Conservation (phyloP, 2,888 invertebrate species). For the Hyppa rectilinea region DNA sequence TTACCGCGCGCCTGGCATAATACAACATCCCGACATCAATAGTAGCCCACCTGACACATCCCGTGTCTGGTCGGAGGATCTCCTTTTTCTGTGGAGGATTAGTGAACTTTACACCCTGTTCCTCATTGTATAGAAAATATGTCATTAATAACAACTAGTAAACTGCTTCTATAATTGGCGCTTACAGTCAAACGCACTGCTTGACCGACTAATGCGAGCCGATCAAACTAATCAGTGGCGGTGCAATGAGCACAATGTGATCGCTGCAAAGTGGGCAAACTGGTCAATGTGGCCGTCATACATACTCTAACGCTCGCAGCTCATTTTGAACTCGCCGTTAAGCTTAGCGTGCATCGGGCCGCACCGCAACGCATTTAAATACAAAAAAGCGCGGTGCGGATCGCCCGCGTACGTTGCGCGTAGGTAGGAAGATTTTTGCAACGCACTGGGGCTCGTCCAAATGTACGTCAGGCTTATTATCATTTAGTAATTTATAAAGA, state of each 20-base stretch:
- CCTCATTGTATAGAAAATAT: too few relatives aligned
- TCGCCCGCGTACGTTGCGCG: too few relatives aligned
- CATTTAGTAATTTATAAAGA: not conserved
- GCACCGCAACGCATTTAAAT: not conserved
- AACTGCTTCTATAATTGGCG: conserved; percentile 17
- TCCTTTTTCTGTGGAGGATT: too few relatives aligned
- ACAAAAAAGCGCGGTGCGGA: not conserved
- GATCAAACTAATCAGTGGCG: conserved; percentile 39
- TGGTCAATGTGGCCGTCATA: conserved; percentile 3
- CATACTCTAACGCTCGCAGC: not conserved
- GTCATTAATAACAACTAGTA: not conserved
- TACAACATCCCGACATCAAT: too few relatives aligned
- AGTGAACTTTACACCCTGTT: too few relatives aligned
- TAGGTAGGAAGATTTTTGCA: not conserved
- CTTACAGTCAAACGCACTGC: conserved; percentile 5
- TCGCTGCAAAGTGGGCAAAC: not conserved
- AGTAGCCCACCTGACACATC: too few relatives aligned
- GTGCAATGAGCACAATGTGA: conserved; percentile 12
- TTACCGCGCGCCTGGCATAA: too few relatives aligned
- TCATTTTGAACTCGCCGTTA: not conserved
- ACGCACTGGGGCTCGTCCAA: not conserved
- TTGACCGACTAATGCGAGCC: conserved; percentile 3
- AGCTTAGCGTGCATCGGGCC: not conserved
- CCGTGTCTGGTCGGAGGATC: too few relatives aligned
- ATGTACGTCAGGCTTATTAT: not conserved